Evolutionary conservation across 2,113 vertebrate species (phyloP).

Genomic region (Odocoileus hemionus): DNA sequence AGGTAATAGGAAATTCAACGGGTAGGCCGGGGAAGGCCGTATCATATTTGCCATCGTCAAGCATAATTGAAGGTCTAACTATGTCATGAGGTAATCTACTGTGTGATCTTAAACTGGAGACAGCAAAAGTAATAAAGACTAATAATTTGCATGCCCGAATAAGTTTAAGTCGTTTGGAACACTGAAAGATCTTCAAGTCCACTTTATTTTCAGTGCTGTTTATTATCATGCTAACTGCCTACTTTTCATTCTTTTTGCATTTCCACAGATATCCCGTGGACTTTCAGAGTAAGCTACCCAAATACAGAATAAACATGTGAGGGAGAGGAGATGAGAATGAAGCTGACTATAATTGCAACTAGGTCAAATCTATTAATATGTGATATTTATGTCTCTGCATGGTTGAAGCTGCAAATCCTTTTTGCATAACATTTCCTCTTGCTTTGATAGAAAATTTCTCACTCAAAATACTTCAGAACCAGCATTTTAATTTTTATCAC

Average conservation of each 20-base stretch:
- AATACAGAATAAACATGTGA: slow-evolving; percentile 61
- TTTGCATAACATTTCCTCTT: slow-evolving; percentile 70
- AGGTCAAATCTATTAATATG: slow-evolving; percentile 75
- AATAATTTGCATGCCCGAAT: background rate
- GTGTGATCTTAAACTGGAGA: background rate
- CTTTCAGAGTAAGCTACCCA: slow-evolving; percentile 47
- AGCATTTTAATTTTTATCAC: slow-evolving; percentile 58
- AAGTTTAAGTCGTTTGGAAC: background rate
- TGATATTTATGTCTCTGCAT: slow-evolving; percentile 72
- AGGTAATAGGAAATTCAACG: background rate
- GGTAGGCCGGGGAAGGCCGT: background rate
- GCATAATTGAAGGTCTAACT: slow-evolving; percentile 16
- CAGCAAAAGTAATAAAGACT: background rate
- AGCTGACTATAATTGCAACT: slow-evolving; percentile 65
- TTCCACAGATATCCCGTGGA: background rate
- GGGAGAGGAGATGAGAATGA: slow-evolving; percentile 60
- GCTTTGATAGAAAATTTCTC: slow-evolving; percentile 60
- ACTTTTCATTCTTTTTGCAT: slow-evolving; percentile 28
- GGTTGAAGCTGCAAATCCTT: slow-evolving; percentile 66
- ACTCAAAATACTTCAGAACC: slow-evolving; percentile 58
- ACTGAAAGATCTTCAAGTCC: background rate
- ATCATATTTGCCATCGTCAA: background rate
- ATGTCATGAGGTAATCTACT: background rate
- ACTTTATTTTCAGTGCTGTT: slow-evolving; percentile 4
- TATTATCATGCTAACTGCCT: background rate